These are phyloP conservation scores for Mixornis gularis DNA, from an alignment of 2,113 vertebrate species.

Conservation along the genomic window DNA sequence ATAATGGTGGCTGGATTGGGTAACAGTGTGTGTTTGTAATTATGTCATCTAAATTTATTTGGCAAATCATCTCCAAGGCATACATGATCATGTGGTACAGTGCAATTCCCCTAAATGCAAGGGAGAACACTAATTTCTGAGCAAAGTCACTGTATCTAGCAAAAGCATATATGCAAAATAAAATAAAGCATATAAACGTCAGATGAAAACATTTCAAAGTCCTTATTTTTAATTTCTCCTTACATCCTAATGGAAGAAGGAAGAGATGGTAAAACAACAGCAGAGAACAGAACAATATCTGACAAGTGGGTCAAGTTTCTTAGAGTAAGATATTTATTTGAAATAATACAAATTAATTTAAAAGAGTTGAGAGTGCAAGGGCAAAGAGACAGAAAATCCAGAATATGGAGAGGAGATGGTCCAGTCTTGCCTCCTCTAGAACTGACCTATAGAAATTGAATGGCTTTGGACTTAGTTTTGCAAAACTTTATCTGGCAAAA, in stretches of 20 bases:
- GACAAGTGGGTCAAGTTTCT: neutral
- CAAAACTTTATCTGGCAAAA: neutral
- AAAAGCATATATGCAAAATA: neutral
- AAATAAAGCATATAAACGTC: neutral
- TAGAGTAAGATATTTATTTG: neutral
- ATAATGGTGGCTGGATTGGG: neutral
- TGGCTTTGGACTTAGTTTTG: neutral
- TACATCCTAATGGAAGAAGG: neutral
- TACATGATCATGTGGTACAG: neutral
- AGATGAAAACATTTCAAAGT: neutral
- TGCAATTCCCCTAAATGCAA: neutral
- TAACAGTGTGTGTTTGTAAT: neutral
- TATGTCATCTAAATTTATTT: neutral
- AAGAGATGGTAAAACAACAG: neutral
- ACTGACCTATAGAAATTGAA: neutral
- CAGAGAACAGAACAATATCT: neutral
- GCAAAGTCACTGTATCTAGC: neutral
- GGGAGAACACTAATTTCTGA: neutral
- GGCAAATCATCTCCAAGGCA: neutral
- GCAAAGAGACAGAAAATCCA: neutral
- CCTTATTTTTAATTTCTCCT: neutral
- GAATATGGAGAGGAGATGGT: neutral
- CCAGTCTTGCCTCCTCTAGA: neutral
- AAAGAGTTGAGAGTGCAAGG: neutral
- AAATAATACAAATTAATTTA: neutral